Conservation (phyloP, 23 tunicate species). For the Halocynthia roretzi region DNA sequence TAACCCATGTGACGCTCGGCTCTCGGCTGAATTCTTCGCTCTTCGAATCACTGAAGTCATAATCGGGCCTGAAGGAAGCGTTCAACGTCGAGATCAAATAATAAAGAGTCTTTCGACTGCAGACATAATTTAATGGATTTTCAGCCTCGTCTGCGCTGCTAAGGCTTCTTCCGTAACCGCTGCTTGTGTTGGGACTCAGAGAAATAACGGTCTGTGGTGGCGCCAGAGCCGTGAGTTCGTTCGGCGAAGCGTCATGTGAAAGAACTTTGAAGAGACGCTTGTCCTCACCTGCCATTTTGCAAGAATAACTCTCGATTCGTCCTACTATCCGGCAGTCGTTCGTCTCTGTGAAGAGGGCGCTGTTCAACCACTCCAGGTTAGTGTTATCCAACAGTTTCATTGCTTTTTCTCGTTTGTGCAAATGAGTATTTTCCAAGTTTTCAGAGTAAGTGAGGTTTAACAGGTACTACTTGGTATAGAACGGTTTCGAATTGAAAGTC, state of each 20-base stretch:
- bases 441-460: too few species aligned
- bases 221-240: conserved; percentile 66
- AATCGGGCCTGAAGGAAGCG: conserved; percentile 92
- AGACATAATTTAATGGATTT: conserved; percentile 57
- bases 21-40: conserved; percentile 93
- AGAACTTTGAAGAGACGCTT: conserved; percentile 65
- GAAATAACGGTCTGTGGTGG: conserved; percentile 86
- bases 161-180: conserved; percentile 26
- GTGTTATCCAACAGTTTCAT: conserved; percentile 93
- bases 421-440: too few species aligned
- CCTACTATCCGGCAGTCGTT: conserved; percentile 68
- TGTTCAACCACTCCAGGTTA: conserved; percentile 65
- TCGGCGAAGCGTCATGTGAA: conserved; percentile 58
- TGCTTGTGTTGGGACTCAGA: conserved; percentile 45
- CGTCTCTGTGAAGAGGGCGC: conserved; percentile 55
- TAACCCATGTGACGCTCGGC: conserved; percentile 63
- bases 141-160: conserved; percentile 75
- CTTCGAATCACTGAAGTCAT: conserved; percentile 87
- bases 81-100: conserved; percentile 93
- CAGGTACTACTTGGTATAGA: too few species aligned
- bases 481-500: too few species aligned
- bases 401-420: neutral
- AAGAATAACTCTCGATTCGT: conserved; percentile 89
- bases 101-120: conserved; percentile 81
- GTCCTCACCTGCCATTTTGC: conserved; percentile 96